Conservation (phyloP, 2,113 vertebrate species). For the Triplophysa dalaica region DNA sequence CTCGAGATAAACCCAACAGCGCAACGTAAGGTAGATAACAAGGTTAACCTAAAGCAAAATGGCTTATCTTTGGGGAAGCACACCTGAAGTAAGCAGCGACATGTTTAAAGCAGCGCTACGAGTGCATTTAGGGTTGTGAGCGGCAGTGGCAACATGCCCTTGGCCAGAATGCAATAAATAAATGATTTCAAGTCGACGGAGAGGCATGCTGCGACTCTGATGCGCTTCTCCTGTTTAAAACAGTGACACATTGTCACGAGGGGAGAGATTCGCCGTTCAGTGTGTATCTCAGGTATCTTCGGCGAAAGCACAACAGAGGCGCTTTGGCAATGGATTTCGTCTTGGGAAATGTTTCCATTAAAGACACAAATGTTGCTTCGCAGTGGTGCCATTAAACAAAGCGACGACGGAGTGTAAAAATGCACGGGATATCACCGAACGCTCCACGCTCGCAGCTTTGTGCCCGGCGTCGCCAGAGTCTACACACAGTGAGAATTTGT, state of each 20-base stretch:
- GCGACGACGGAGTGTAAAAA: background rate
- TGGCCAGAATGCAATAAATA: slow-evolving; percentile 50
- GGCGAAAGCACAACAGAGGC: background rate
- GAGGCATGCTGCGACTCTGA: slow-evolving; percentile 13
- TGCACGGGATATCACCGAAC: slow-evolving; percentile 21
- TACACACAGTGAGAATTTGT: slow-evolving; percentile 37
- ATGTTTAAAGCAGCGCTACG: slow-evolving; percentile 44
- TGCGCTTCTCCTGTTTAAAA: slow-evolving; percentile 44
- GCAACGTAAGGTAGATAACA: slow-evolving; percentile 52
- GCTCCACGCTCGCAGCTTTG: slow-evolving; percentile 4
- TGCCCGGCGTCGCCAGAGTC: slow-evolving; percentile 20
- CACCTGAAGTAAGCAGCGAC: slow-evolving; percentile 46
- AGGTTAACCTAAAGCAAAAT: slow-evolving; percentile 56
- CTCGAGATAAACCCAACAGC: slow-evolving; percentile 53
- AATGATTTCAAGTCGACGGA: slow-evolving; percentile 42
- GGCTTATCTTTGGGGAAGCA: slow-evolving; percentile 53
- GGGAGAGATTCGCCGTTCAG: slow-evolving; percentile 34
- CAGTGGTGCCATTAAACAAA: background rate
- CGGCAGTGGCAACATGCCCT: slow-evolving; percentile 42
- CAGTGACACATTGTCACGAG: slow-evolving; percentile 47
- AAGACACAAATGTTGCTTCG: slow-evolving; percentile 20
- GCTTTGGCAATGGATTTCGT: background rate
- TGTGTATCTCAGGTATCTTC: slow-evolving; percentile 14
- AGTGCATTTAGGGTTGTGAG: slow-evolving; percentile 44
- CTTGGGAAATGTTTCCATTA: slow-evolving; percentile 25